Evolutionary conservation across 2,888 invertebrate species (phyloP).

Genomic region (Synanthedon tipuliformis): DNA sequence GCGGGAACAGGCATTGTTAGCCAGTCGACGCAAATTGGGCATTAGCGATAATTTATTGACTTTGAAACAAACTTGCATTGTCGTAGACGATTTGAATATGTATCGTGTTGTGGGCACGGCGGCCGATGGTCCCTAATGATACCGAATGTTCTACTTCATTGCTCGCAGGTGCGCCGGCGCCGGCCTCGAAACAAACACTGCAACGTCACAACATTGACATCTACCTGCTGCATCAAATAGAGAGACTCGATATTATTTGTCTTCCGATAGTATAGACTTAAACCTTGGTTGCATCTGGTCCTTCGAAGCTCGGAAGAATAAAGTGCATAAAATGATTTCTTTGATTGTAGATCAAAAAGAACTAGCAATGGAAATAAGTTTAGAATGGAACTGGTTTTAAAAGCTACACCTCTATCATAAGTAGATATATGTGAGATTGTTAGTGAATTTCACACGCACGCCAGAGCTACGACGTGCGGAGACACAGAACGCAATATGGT

Average conservation of each 20-base stretch:
- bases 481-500: conserved; percentile 20
- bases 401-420: too few relatives aligned
- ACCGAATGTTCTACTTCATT: conserved; percentile 65
- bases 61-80: conserved; percentile 63
- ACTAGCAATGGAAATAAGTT: too few relatives aligned
- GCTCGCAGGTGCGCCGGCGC: conserved; percentile 50
- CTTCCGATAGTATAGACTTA: too few relatives aligned
- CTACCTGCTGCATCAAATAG: conserved; percentile 3
- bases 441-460: conserved; percentile 1
- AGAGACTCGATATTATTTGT: neutral
- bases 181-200: conserved; percentile 11
- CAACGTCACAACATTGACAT: too few relatives aligned
- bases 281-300: too few relatives aligned
- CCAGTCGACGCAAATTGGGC: conserved; percentile 67
- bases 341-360: too few relatives aligned
- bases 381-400: too few relatives aligned
- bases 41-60: conserved; percentile 68
- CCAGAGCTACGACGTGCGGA: conserved; percentile 12
- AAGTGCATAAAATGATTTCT: too few relatives aligned
- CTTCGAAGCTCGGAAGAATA: too few relatives aligned
- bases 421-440: neutral
- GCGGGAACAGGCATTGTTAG: conserved; percentile 68
- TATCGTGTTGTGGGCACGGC: conserved; percentile 46
- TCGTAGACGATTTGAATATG: conserved; percentile 62
- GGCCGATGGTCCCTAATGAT: conserved; percentile 56